A percentile compares a stretch with the other conserved stretches of the same genome.
phyloP scores from a whole-genome alignment of 2,888 invertebrate genomes.

The Merodon equestris region DNA sequence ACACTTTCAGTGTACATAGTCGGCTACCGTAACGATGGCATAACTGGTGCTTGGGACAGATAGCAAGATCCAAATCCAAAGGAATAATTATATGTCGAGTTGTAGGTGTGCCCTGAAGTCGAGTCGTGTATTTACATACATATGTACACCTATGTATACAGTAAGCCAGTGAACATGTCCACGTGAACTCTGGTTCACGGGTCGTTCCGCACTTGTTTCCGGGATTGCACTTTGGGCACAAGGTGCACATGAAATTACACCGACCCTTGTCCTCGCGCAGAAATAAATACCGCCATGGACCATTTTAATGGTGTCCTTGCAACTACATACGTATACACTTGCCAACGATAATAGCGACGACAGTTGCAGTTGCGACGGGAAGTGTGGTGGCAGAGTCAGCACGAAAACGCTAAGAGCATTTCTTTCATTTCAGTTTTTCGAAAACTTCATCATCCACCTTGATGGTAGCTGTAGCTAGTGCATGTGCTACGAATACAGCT shows the following conservation, averaged over 20 bases:
- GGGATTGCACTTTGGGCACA: constrained; percentile 58
- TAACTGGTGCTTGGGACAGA: too few species aligned
- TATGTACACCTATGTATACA: too few species aligned
- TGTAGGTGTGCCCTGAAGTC: neutral
- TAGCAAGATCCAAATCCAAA: constrained; percentile 1
- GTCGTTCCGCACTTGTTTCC: constrained; percentile 49
- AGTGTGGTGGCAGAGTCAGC: constrained; percentile 38
- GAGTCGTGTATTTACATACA: too few species aligned
- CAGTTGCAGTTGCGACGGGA: neutral
- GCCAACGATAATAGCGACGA: neutral
- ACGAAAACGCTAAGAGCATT: constrained; percentile 32
- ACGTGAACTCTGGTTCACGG: constrained; percentile 26
- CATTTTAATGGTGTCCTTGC: constrained; percentile 35
- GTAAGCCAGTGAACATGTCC: constrained; percentile 43
- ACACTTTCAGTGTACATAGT: constrained; percentile 21
- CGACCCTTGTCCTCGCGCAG: neutral
- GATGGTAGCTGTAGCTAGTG: constrained; percentile 1
- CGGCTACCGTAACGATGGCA: too few species aligned
- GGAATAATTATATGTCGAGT: constrained; percentile 44
- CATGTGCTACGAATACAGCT: too few species aligned
- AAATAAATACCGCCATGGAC: constrained; percentile 38
- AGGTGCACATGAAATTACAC: constrained; percentile 43
- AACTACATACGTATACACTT: neutral
- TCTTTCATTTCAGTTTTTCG: constrained; percentile 20
- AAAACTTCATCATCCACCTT: constrained; percentile 53